Evolutionary conservation across 2,113 vertebrate species (phyloP), one percentile per base, ranked within the genome.

Genomic region (Malaclemys terrapin): DNA sequence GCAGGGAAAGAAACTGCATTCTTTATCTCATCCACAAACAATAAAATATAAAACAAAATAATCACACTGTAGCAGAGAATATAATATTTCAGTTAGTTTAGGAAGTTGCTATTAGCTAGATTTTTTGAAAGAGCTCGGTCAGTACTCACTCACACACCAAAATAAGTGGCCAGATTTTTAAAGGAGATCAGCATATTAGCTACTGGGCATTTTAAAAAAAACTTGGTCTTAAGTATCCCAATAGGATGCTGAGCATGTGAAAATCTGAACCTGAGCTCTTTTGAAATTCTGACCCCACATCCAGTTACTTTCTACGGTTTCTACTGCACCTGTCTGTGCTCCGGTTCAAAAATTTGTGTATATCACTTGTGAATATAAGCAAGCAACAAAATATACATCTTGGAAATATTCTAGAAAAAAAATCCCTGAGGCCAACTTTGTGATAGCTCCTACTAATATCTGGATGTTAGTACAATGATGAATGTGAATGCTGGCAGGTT

Each of bases 41-140:
- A 80, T 91, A 81, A 52, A 53, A 57, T 53, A 11, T 79, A 80
- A 86, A 94, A 78, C 59, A 82, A 84, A 95, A n/a, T 45, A 92
- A 91, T 50, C 87, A n/a, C 54, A 76, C 82, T 90, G 19, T 93
- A 57, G 93, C 81, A 59, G 93, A 3, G 27, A 54, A 4, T 72
- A 91, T 27, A 45, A 83, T 95, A 89, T 86, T 95, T 38, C n/a
- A 42, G 81, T 25, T 80, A 93, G 42, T 85, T 95, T 54, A 75
- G 59, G 76, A 31, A 57, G n/a, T 65, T 86, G 62, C 1, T 81
- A 24, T 84, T 81, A 90, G 47, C 75, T 65, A 91, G 65, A 89
- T 81, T 91, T 54, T 96, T 88, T 96, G 3, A 91, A 89, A 90
- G n/a, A 27, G 16, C 10, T 91, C 75, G 35, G 10, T 38, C 65